These are phyloP conservation scores for Antitype chi DNA, from an alignment of 2,888 invertebrate species.

Conservation along the genomic window DNA sequence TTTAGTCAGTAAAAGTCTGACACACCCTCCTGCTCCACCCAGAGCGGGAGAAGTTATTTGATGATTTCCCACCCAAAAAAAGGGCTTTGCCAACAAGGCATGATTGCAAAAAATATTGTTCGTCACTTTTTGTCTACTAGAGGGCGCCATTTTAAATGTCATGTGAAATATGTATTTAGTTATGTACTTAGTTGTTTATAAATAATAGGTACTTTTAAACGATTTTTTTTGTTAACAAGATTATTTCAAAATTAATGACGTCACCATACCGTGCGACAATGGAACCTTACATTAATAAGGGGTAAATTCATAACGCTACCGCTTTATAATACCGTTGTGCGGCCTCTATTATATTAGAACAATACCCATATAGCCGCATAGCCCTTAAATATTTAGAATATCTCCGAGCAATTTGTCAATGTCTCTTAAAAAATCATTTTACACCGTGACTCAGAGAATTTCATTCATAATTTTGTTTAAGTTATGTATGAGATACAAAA, in stretches of 20 bases:
- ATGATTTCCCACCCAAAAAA: too few species aligned
- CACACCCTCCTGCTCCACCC: too few species aligned
- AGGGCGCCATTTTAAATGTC: too few species aligned
- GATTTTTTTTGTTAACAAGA: too few species aligned
- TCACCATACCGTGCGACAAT: slow-evolving; percentile 53
- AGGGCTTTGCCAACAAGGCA: too few species aligned
- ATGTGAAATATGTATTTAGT: too few species aligned
- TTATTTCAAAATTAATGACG: not conserved
- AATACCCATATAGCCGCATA: slow-evolving; percentile 40
- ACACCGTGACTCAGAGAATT: slow-evolving; percentile 41
- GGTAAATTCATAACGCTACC: slow-evolving; percentile 80
- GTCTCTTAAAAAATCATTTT: slow-evolving; percentile 63
- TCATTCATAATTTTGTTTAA: slow-evolving; percentile 36
- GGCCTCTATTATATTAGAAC: slow-evolving; percentile 57
- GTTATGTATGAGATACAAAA: not conserved
- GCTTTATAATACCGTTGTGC: slow-evolving; percentile 67
- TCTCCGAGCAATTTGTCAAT: slow-evolving; percentile 62
- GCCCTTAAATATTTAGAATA: slow-evolving; percentile 62
- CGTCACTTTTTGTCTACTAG: too few species aligned
- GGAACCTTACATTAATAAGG: slow-evolving; percentile 71
- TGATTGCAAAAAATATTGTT: too few species aligned
- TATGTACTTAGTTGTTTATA: too few species aligned
- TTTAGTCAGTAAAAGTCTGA: too few species aligned
- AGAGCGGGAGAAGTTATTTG: too few species aligned
- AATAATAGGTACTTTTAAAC: too few species aligned